These are phyloP conservation scores for Megathymus violae DNA, from an alignment of 1,140 invertebrate genomes.

Conservation along the genomic window DNA sequence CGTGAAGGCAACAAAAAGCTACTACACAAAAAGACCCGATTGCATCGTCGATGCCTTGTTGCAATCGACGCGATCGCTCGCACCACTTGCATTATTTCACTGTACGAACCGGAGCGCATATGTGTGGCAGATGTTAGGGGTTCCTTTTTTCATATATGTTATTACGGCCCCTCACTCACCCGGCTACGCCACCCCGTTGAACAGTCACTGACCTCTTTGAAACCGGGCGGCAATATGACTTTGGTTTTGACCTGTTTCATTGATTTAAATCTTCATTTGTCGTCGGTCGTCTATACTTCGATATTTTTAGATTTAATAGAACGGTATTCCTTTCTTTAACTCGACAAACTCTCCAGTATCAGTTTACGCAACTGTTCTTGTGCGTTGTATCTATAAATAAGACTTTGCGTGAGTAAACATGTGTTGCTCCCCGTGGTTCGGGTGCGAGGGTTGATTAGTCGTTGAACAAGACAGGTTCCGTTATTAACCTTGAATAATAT, in stretches of 20 bases:
- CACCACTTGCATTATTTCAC: constrained; percentile 75
- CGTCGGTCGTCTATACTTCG: neutral
- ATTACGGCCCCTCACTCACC: constrained; percentile 61
- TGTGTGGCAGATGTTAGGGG: constrained; percentile 80
- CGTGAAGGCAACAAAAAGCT: constrained; percentile 73
- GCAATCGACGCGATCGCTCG: constrained; percentile 63
- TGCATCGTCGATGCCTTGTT: constrained; percentile 29
- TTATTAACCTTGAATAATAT: constrained; percentile 50
- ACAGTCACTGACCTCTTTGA: constrained; percentile 77
- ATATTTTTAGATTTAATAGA: constrained; percentile 28
- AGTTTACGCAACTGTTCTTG: constrained; percentile 38
- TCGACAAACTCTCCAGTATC: constrained; percentile 12
- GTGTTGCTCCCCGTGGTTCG: constrained; percentile 48
- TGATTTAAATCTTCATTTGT: constrained; percentile 35
- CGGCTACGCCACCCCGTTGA: constrained; percentile 60
- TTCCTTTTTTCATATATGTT: constrained; percentile 76
- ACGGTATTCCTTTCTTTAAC: constrained; percentile 19
- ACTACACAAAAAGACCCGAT: constrained; percentile 65
- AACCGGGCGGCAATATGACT: constrained; percentile 54
- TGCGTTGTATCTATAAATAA: constrained; percentile 48
- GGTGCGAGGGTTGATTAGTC: constrained; percentile 54
- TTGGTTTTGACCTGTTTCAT: constrained; percentile 75
- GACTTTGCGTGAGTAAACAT: constrained; percentile 63
- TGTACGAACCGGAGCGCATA: constrained; percentile 71
- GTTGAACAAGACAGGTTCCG: constrained; percentile 52